Evolutionary conservation across 1,140 invertebrate genomes (phyloP).

Genomic region (Drosophila guanche): DNA sequence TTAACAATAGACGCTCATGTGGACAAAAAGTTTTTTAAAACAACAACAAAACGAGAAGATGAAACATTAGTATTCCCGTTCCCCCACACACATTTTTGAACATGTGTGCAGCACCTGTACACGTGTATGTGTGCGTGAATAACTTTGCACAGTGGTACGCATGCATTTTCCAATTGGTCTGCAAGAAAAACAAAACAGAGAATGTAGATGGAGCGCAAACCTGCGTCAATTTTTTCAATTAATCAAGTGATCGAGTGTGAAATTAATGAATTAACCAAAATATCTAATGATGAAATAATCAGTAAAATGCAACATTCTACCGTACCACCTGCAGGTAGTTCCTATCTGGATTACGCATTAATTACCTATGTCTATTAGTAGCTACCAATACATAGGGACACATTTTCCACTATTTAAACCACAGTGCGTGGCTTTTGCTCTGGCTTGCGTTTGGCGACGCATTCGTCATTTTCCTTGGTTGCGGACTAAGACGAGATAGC

Average conservation of each 20-base stretch:
- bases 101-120: slow-evolving; percentile 39
- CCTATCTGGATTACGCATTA: too few relatives aligned
- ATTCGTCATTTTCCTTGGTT: slow-evolving; percentile 45
- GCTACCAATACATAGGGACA: too few relatives aligned
- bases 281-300: too few relatives aligned
- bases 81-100: slow-evolving; percentile 66
- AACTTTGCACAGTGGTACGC: slow-evolving; percentile 27
- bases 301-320: too few relatives aligned
- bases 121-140: slow-evolving; percentile 26
- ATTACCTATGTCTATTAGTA: too few relatives aligned
- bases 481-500: not conserved
- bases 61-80: slow-evolving; percentile 67
- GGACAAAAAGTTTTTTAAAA: slow-evolving; percentile 40
- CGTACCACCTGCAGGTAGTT: too few relatives aligned
- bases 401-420: not conserved
- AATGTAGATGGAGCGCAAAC: not conserved
- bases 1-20: slow-evolving; percentile 35
- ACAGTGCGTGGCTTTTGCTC: slow-evolving; percentile 13
- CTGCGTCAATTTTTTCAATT: too few relatives aligned
- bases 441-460: slow-evolving; percentile 20
- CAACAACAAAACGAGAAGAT: too few relatives aligned
- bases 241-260: too few relatives aligned
- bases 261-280: too few relatives aligned
- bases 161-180: too few relatives aligned
- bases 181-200: too few relatives aligned